A percentile compares a stretch with the other conserved stretches of the same genome.
phyloP scores from a whole-genome alignment of 2,113 vertebrate genomes.

The Bucco capensis region DNA sequence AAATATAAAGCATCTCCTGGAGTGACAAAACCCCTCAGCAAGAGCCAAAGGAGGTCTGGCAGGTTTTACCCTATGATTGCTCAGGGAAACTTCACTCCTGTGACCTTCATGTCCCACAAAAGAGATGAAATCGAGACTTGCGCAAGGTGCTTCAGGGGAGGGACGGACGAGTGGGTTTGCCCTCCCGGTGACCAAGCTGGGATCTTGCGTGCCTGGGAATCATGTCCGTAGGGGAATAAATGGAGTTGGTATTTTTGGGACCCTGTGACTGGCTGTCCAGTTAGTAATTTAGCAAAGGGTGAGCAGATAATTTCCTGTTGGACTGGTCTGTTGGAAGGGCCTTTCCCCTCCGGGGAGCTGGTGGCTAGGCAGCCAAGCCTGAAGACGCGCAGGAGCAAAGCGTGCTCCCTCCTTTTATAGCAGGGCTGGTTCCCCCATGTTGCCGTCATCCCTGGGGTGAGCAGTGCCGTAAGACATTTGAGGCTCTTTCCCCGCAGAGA shows the following conservation, averaged over 20 bases:
- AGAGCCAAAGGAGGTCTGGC: not conserved
- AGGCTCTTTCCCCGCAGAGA: constrained; percentile 54
- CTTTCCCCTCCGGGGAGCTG: constrained; percentile 43
- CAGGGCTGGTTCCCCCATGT: not conserved
- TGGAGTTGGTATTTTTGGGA: constrained; percentile 29
- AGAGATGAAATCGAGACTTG: constrained; percentile 14
- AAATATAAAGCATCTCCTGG: not conserved
- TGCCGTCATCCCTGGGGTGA: constrained; percentile 17
- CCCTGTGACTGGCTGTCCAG: constrained; percentile 25
- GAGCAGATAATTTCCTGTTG: constrained; percentile 61
- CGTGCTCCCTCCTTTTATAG: constrained; percentile 31
- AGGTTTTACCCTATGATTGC: not conserved
- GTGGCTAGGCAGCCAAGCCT: constrained; percentile 50
- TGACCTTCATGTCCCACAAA: not conserved
- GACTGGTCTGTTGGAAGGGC: constrained; percentile 55
- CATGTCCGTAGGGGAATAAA: constrained; percentile 32
- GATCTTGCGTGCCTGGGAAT: constrained; percentile 48
- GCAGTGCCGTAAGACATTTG: constrained; percentile 26
- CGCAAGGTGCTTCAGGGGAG: not conserved
- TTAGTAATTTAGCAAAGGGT: constrained; percentile 40
- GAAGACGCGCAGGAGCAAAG: constrained; percentile 25
- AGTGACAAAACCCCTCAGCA: not conserved
- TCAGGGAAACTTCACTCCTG: not conserved
- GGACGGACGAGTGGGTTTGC: not conserved
- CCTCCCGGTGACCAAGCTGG: not conserved